Conservation (phyloP, 2,113 vertebrate genomes). For the Sterrhoptilus dennistouni region DNA sequence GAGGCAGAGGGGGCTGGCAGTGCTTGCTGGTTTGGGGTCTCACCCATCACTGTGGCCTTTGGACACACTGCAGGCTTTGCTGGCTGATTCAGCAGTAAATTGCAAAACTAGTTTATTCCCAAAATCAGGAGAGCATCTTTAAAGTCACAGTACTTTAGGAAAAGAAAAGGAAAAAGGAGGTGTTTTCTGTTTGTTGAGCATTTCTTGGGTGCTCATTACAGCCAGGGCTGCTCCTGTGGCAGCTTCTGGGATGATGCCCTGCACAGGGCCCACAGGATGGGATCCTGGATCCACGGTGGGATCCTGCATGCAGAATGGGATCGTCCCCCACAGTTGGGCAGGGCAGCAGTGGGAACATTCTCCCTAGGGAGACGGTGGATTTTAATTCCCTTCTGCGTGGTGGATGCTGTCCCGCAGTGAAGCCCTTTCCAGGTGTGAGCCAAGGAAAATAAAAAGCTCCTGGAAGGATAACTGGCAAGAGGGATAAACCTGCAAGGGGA, state of each 20-base stretch:
- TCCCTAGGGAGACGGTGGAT: background rate
- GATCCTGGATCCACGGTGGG: background rate
- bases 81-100: background rate
- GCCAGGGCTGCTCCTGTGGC: background rate
- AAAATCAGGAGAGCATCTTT: background rate
- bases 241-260: accelerated
- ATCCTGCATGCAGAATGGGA: background rate
- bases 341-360: background rate
- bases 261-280: background rate
- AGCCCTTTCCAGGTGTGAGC: background rate
- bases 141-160: background rate
- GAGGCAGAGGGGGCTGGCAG: background rate
- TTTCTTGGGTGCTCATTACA: background rate
- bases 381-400: background rate
- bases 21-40: background rate
- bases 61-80: background rate
- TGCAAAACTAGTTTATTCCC: background rate
- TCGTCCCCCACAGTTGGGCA: accelerated
- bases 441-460: background rate
- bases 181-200: background rate
- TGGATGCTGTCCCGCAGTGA: accelerated
- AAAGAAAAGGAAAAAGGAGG: background rate
- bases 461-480: background rate
- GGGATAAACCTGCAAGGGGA: background rate
- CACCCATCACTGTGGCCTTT: accelerated